Base-by-base conservation (phyloP, 1,140 invertebrate genomes). In the Lordiphosa clarofinis region DNA sequence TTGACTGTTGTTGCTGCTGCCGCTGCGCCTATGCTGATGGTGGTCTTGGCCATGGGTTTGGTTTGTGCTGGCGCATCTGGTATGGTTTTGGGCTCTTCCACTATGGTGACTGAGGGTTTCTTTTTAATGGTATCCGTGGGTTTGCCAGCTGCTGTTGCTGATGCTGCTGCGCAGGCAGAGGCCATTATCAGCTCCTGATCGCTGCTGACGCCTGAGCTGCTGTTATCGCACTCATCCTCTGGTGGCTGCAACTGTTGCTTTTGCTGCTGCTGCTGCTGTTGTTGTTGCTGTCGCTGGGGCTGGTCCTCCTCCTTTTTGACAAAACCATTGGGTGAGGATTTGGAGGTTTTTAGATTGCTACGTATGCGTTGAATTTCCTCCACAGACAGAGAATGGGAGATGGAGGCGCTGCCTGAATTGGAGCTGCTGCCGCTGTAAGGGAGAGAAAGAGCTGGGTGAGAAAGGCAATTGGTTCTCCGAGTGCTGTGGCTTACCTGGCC, bases 351-450 rank as follows among this genome's bases (percentile, higher is more conserved):
- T 15, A 97, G 90, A 76, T 94, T 93, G 42, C 94, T 95, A 56
- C 94, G 91, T 39, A 95, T 94, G 88, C 95, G 95, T 84, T 96
- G 95, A 44, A 96, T 96, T 88, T 96, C 95, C 76, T 96, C 95
- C 38, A 96, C 95, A 50, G 94, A 95, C 88, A 96, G 94, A 35
- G 94, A 95, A 81, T 96, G 95, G 35, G 94, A 94, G 82, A 96
- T 91, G 3, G 94, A 94, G 42, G 93, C 92, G 21, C 72, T 76
- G 44, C 75, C 76, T 15, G 94, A 95, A 2, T 93, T 93, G 36
- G 91, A 93, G 86, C 92, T 93, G 89, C 63, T 91, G 90, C 73
- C 82, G 56, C 79, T 82, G 50, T 4, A 4, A 6, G 0, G 12
- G 6, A 49, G 33, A 6, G 4, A 4, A 24, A 24, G 21, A 24